Base-by-base conservation (phyloP, 2,113 vertebrate genomes). In the Notiomystis cincta region DNA sequence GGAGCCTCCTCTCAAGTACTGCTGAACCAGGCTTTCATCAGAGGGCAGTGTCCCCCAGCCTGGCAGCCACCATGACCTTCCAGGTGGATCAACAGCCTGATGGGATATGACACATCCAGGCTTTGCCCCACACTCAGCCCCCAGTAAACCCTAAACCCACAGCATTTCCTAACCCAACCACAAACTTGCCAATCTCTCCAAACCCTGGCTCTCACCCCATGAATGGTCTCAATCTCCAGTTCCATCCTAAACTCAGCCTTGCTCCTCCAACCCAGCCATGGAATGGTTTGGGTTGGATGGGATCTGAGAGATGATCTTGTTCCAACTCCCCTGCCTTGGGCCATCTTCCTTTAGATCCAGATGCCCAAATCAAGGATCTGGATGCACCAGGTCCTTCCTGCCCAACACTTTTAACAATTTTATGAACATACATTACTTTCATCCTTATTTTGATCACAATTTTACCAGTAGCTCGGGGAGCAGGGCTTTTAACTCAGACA, bases 1-100 rank as follows among this genome's bases (percentile, higher is more conserved):
- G 42, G 6, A 54, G 8, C 7, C 33, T 51, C 62, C 38, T 77
- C 56, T 27, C 76, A 62, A 0, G 2, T 0, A 0, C 51, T 13
- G 22, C 53, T 30, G 25, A 48, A 31, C 6, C 3, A n/a, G 11
- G 45, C 37, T 71, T 66, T 45, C 42, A 37, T 20, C 40, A 15
- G 45, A 17, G 2, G 1, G 21, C 75, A 70, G 53, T 13, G 16
- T 25, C 21, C 23, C 35, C 14, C 13, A 25, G 13, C 53, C 61
- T 12, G 2, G 25, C 44, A 64, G 30, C 35, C 87, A 38, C 58
- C 11, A 1, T 0, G 1, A 47, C 67, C 19, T 72, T 71, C 53
- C 62, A 89, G 22, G 25, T 13, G 15, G 35, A 35, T 23, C 58
- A 64, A 10, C 7, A 45, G 14, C 1, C 0, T 33, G 53, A 12